Base-by-base conservation (phyloP, 2,113 vertebrate species). In the Ivindomyrus marchei region DNA sequence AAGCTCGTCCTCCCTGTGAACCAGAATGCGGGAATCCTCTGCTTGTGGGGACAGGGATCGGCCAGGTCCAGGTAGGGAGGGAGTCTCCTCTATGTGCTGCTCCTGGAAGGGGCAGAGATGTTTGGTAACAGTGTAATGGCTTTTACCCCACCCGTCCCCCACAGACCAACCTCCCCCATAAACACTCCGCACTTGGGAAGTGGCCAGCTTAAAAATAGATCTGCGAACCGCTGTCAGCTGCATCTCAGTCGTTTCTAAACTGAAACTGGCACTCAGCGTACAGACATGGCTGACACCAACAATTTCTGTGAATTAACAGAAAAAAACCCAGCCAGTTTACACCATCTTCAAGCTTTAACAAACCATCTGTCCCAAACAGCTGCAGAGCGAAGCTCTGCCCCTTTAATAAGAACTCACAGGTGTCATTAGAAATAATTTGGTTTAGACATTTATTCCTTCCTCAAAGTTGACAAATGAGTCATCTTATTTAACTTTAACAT, bases 1-100 rank as follows among this genome's bases (percentile, higher is more conserved):
- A 84, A 93, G 85, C 36, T 95, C 94, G 36, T 95, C 94, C 10
- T 94, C 93, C 52, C 50, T 36, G 27, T 91, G 88, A 84, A 91
- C 89, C 7, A 62, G 77, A 2, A 58, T 39, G n/a, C 74, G 89
- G 45, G 90, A 84, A 4, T 93, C 93, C 45, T 91, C 93, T 3
- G 66, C 1, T 62, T 7, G 92, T 90, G 74, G n/a, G 49, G 58
- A 91, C n/a, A 49, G 52, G 21, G 77, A 84, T 89, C 45, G 66
- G 3, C 17, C 45, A 7, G 27, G 31, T 17, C 15, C 24, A 13
- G 53, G 31, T 1, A 36, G 88, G 21, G 21, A 53, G 87, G 27
- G 6, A 27, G 50, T 10, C n/a, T 80, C 46, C 31, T 83, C 89
- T 4, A 53, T 88, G 62, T 87, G 90, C 89, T 89, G 90, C 6